A percentile compares a stretch with the other conserved stretches of the same genome.
Evolutionary conservation across 2,888 invertebrate genomes (phyloP).

Genomic region (Drosophila heteroneura): DNA sequence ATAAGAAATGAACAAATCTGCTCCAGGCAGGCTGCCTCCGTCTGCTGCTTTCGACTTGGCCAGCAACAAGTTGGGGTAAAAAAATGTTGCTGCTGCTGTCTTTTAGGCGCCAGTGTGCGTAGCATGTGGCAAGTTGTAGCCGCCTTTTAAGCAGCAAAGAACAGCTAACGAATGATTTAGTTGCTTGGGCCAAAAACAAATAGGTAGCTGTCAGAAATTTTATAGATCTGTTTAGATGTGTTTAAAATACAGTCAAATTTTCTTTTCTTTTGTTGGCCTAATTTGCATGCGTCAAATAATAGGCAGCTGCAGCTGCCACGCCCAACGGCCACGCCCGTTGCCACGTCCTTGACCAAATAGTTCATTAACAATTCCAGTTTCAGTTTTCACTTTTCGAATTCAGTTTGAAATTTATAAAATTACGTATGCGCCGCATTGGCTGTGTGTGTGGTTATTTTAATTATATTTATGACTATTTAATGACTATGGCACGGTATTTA

Average conservation of each 20-base stretch:
- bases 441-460: conserved; percentile 33
- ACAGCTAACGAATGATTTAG: conserved; percentile 61
- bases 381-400: conserved; percentile 11
- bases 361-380: conserved; percentile 62
- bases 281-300: conserved; percentile 31
- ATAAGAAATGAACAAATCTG: conserved; percentile 13
- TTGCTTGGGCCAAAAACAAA: neutral
- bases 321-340: conserved; percentile 11
- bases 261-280: neutral
- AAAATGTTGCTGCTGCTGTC: conserved; percentile 27
- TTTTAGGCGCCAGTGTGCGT: conserved; percentile 49
- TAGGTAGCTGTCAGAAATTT: neutral
- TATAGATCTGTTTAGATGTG: conserved; percentile 6
- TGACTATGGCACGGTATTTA: conserved; percentile 42
- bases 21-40: neutral
- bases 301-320: conserved; percentile 18
- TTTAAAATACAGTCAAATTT: conserved; percentile 9
- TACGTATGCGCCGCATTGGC: neutral
- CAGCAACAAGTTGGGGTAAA: conserved; percentile 62
- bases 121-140: conserved; percentile 54
- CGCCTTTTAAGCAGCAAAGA: conserved; percentile 61
- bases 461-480: conserved; percentile 70
- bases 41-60: neutral
- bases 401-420: conserved; percentile 37
- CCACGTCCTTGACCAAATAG: conserved; percentile 12